phyloP scores from a whole-genome alignment of 2,797 vertebrate genomes.

The Acipenser ruthenus region DNA sequence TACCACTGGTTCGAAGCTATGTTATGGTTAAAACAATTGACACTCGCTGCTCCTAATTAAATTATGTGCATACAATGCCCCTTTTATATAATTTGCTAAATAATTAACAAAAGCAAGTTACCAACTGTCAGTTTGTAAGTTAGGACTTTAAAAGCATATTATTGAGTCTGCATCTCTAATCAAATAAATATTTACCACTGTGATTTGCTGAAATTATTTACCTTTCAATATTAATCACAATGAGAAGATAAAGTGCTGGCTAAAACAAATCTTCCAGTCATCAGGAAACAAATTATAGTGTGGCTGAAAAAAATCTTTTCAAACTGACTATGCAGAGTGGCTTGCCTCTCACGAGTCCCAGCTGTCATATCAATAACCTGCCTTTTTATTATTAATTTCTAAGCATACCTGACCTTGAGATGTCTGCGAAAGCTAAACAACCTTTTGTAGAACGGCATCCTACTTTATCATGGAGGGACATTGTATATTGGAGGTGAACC shows the following conservation, averaged over 20 bases:
- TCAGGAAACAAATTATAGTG: constrained; percentile 25
- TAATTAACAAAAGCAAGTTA: constrained; percentile 7
- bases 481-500: constrained; percentile 61
- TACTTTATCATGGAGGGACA: constrained; percentile 59
- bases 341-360: background rate
- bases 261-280: constrained; percentile 17
- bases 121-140: constrained; percentile 47
- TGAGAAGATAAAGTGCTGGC: constrained; percentile 32
- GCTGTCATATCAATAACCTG: constrained; percentile 8
- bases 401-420: constrained; percentile 58
- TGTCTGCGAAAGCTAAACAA: constrained; percentile 31
- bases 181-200: constrained; percentile 54
- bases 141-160: constrained; percentile 48
- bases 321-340: constrained; percentile 13
- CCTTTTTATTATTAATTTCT: constrained; percentile 31
- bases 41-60: background rate
- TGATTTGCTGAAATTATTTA: constrained; percentile 51
- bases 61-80: background rate
- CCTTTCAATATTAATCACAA: constrained; percentile 42
- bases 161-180: constrained; percentile 52
- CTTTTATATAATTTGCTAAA: background rate
- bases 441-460: constrained; percentile 32
- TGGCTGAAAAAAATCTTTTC: constrained; percentile 22
- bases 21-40: background rate
- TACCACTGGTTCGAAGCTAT: too few species aligned